Evolutionary conservation across 2,888 invertebrate genomes (phyloP).

Genomic region (Scaptomyza parva): DNA sequence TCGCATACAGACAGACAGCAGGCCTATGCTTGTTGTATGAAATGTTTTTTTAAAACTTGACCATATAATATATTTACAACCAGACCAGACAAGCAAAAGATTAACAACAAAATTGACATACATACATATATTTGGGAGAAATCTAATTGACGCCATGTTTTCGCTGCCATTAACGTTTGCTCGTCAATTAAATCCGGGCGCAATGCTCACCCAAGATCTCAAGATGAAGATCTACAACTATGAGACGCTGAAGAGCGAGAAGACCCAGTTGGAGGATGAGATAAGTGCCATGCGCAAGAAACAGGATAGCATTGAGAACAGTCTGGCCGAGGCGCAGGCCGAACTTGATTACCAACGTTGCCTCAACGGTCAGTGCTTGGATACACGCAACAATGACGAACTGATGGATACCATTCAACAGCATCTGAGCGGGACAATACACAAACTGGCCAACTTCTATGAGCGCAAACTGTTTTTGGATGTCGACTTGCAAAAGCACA

Average conservation of each 20-base stretch:
- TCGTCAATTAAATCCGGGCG: conserved; percentile 61
- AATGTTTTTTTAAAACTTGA: conserved; percentile 8
- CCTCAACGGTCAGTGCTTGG: conserved; percentile 21
- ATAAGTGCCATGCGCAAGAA: conserved; percentile 46
- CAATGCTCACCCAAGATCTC: conserved; percentile 50
- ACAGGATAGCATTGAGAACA: conserved; percentile 54
- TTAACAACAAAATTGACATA: conserved; percentile 32
- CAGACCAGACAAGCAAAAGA: conserved; percentile 19
- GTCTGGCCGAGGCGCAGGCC: conserved; percentile 60
- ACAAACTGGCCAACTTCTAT: conserved; percentile 46
- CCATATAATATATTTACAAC: conserved; percentile 20
- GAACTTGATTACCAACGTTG: conserved; percentile 61
- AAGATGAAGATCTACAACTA: conserved; percentile 50
- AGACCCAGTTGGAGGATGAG: conserved; percentile 46
- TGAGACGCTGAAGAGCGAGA: conserved; percentile 37
- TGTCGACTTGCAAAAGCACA: conserved; percentile 53
- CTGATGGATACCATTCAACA: conserved; percentile 37
- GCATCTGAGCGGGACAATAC: conserved; percentile 41
- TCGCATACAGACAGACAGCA: conserved; percentile 13
- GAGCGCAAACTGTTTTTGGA: conserved; percentile 53
- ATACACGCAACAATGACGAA: conserved; percentile 36
- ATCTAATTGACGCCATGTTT: conserved; percentile 33
- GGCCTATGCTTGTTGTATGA: conserved; percentile 21
- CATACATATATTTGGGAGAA: conserved; percentile 4
- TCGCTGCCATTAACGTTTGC: conserved; percentile 30